Percentiles rank a stretch among this genome's conserved stretches.
Evolutionary conservation across 2,113 vertebrate species (phyloP).

Genomic region (Hiodon alosoides): DNA sequence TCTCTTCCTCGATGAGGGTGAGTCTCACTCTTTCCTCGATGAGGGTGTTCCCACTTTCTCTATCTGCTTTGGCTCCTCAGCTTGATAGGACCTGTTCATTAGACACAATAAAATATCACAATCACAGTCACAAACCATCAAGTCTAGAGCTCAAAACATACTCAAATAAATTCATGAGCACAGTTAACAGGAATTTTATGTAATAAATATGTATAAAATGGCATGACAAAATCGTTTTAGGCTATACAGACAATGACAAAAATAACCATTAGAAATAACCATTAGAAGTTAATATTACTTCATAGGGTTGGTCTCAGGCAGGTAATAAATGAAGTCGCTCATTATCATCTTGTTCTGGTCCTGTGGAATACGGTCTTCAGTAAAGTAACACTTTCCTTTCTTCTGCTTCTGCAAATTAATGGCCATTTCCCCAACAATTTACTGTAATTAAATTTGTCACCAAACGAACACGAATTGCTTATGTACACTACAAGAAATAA

Average conservation of each 20-base stretch:
- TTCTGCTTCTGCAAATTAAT: conserved; percentile 56
- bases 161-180: not conserved
- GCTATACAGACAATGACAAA: too few relatives aligned
- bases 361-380: conserved; percentile 56
- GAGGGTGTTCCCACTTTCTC: conserved; percentile 24
- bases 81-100: conserved; percentile 3
- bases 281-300: conserved; percentile 56
- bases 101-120: not conserved
- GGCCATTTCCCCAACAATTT: too few relatives aligned
- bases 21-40: conserved; percentile 69
- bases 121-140: not conserved
- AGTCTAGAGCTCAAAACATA: not conserved
- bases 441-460: too few relatives aligned
- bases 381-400: conserved; percentile 57
- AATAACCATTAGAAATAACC: too few relatives aligned
- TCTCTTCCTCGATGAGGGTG: not conserved
- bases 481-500: too few relatives aligned
- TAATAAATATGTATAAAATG: not conserved
- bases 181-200: too few relatives aligned
- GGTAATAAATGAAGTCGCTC: conserved; percentile 91
- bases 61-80: not conserved
- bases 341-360: conserved; percentile 97
- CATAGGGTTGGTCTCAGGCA: conserved; percentile 89
- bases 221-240: not conserved
- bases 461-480: too few relatives aligned